Conservation (phyloP, 2,888 invertebrate genomes). For the Linyphia triangularis region DNA sequence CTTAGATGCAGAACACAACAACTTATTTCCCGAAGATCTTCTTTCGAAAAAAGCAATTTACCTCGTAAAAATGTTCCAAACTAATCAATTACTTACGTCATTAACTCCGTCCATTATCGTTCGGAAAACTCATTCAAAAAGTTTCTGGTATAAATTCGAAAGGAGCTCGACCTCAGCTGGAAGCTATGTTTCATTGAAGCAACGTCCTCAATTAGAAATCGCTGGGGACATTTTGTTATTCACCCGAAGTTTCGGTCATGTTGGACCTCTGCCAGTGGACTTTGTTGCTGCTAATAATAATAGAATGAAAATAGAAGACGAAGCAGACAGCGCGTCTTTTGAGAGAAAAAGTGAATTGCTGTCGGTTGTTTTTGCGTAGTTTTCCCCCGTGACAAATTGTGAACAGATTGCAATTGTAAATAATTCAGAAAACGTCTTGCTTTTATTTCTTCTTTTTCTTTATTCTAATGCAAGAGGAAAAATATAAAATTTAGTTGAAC, state of each 20-base stretch:
- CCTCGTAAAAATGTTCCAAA: neutral
- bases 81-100: conserved; percentile 24
- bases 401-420: too few species aligned
- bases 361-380: neutral
- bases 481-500: too few species aligned
- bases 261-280: conserved; percentile 40
- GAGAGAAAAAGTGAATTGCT: too few species aligned
- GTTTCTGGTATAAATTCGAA: conserved; percentile 34
- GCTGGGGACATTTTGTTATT: conserved; percentile 52
- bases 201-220: conserved; percentile 37
- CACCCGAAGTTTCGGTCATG: conserved; percentile 29
- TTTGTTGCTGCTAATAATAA: conserved; percentile 60
- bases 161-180: conserved; percentile 22
- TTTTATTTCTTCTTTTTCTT: too few species aligned
- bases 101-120: conserved; percentile 39
- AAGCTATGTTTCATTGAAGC: conserved; percentile 34
- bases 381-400: too few species aligned
- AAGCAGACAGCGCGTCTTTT: conserved; percentile 36
- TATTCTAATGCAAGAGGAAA: too few species aligned
- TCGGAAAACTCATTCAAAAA: conserved; percentile 37
- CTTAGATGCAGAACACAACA: neutral
- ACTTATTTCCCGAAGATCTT: neutral
- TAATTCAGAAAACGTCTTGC: too few species aligned
- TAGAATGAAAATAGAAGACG: conserved; percentile 6
- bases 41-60: conserved; percentile 22